Evolutionary conservation across 1,140 invertebrate genomes (phyloP).

Genomic region (Oncopodura yosiiana): DNA sequence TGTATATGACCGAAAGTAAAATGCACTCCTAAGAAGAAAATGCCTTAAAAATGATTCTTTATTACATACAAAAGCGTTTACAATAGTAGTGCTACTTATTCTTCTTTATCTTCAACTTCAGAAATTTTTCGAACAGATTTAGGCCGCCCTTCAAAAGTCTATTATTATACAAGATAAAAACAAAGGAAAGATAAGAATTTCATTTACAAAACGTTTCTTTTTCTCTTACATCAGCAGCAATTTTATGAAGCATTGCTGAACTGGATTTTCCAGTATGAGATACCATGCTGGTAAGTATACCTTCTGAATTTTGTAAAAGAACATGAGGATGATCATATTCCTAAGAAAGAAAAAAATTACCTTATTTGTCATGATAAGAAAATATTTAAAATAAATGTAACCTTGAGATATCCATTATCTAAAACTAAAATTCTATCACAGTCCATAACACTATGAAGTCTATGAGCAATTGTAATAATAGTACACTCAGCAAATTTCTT

Average conservation of each 20-base stretch:
- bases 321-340: conserved; percentile 32
- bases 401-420: conserved; percentile 12
- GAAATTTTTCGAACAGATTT: no score
- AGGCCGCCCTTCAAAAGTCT: no score
- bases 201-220: no score
- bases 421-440: conserved; percentile 22
- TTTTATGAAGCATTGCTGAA: not conserved
- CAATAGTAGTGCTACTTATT: no score
- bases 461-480: conserved; percentile 27
- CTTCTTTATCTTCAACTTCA: no score
- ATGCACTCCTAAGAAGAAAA: no score
- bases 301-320: conserved; percentile 24
- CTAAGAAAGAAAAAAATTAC: conserved; percentile 6
- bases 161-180: no score
- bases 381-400: not conserved
- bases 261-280: not conserved
- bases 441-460: conserved; percentile 23
- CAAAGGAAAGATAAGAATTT: no score
- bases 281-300: not conserved
- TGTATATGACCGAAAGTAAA: no score
- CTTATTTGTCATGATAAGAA: no score
- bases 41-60: no score
- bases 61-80: no score
- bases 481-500: conserved; percentile 18
- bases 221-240: not conserved